Evolutionary conservation across 2,113 vertebrate genomes (phyloP), one percentile per base, ranked within the genome.

Genomic region (Sander lucioperca): DNA sequence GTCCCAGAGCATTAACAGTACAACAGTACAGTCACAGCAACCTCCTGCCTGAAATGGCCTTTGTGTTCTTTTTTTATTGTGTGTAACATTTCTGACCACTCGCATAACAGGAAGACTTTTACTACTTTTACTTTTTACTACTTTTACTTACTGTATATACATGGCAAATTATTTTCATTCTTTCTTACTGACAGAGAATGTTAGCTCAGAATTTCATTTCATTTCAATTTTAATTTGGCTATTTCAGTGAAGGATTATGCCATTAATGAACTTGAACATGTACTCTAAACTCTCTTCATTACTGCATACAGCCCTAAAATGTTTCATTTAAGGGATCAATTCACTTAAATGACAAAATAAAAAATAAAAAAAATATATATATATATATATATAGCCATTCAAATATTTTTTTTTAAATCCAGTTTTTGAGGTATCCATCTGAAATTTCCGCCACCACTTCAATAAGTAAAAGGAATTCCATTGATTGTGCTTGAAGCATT

Each of bases 11-110:
- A 62, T 43, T 65, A 43, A 36, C 88, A 84, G 78, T 74, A 79
- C 71, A 69, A 80, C 80, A 85, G 74, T 89, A 87, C 80, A 89
- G 86, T 88, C 74, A 79, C 77, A 83, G 50, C 47, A 77, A 33
- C 59, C 54, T 68, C 58, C 74, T 61, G 33, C 39, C 50, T 68
- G 21, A 70, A 66, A 66, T 67, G 36, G 27, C 39, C 36, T 45
- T 36, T 82, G 18, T 83, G 67, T 69, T 71, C 36, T 43, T 30
- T 56, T 61, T 68, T 74, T 33, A 50, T 36, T 70, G 57, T 57
- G 15, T 58, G 9, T 13, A 23, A 59, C 10, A 68, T 74, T 53
- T 86, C 80, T 82, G 25, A 74, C 50, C 65, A 39, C 7, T 47
- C 0, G 0, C 19, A 64, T 33, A 74, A 57, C 80, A 39, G 23